Conservation (phyloP, 2,888 invertebrate species). For the Himalopsyche anomala region DNA sequence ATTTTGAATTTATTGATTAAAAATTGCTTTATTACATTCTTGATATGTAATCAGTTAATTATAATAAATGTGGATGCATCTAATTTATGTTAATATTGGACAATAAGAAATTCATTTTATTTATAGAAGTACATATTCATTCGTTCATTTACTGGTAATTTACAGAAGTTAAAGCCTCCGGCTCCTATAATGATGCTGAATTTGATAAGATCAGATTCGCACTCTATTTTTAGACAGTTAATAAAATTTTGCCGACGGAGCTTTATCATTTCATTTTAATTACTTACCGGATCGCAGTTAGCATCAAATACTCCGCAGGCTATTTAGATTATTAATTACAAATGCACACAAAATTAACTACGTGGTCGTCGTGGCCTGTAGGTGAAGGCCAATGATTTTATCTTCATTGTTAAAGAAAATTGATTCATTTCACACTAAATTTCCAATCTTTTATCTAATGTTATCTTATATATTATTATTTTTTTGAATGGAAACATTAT, state of each 20-base stretch:
- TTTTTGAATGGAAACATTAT: too few species aligned
- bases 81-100: too few species aligned
- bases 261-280: neutral
- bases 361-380: neutral
- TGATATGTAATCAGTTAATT: too few species aligned
- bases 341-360: neutral
- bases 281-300: constrained; percentile 5
- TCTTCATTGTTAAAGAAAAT: neutral
- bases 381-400: constrained; percentile 35
- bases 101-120: too few species aligned
- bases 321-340: neutral
- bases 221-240: neutral
- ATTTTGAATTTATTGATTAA: too few species aligned
- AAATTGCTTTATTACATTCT: too few species aligned
- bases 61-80: too few species aligned
- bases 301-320: neutral
- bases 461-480: too few species aligned
- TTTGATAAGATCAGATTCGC: neutral
- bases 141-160: neutral
- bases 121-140: too few species aligned
- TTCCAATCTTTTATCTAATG: too few species aligned
- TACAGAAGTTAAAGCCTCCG: neutral
- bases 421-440: neutral
- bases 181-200: neutral
- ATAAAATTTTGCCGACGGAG: constrained; percentile 34